phyloP scores from a whole-genome alignment of 2,797 vertebrate species.

The Pachyuromys duprasi region DNA sequence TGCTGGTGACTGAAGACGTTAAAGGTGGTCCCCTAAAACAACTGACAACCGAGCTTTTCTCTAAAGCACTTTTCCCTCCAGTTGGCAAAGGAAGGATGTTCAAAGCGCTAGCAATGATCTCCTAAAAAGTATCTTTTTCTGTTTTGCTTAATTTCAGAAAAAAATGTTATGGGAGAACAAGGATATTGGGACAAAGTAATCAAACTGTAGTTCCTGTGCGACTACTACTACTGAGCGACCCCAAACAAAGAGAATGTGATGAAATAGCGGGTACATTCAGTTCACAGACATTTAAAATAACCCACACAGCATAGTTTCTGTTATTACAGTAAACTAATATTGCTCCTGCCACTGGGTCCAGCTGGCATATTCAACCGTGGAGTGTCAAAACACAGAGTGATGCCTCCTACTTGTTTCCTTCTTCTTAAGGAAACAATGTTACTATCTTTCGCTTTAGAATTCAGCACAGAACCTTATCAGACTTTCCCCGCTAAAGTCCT shows the following conservation, averaged over 20 bases:
- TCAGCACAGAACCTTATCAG: background rate
- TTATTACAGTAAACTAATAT: conserved; percentile 38
- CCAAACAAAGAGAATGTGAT: background rate
- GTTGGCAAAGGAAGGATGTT: background rate
- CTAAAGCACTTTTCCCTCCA: background rate
- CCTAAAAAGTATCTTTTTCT: background rate
- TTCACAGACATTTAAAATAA: conserved; percentile 16
- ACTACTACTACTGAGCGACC: no score
- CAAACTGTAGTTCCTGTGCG: background rate
- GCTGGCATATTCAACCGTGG: background rate
- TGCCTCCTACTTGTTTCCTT: background rate
- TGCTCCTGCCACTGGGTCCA: background rate
- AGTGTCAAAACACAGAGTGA: background rate
- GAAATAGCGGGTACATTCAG: background rate
- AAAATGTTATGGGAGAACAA: background rate
- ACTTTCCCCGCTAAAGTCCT: background rate
- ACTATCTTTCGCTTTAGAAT: background rate
- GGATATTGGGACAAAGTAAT: background rate
- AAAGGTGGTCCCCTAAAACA: conserved; percentile 2
- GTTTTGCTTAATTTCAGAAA: conserved; percentile 3
- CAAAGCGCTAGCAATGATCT: background rate
- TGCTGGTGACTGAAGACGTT: conserved; percentile 17
- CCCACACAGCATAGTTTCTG: background rate
- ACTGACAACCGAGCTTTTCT: background rate
- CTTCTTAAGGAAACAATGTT: background rate